Evolutionary conservation across 2,113 vertebrate genomes (phyloP).

Genomic region (Saimiri boliviensis): DNA sequence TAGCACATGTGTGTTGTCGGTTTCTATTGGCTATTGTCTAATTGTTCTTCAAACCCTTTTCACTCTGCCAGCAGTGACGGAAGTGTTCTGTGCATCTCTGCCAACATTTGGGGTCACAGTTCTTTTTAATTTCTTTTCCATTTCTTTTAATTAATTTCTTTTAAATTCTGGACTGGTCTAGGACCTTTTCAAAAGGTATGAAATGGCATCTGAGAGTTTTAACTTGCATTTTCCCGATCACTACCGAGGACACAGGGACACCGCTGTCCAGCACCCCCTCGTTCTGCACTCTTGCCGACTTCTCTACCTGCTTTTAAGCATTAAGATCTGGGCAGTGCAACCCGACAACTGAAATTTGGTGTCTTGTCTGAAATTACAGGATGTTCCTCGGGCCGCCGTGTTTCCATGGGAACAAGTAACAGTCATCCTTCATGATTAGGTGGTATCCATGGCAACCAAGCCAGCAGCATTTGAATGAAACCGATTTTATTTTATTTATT

Average conservation of each 20-base stretch:
- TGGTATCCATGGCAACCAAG: slow-evolving; percentile 86
- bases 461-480: slow-evolving; percentile 84
- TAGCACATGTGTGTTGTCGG: accelerated
- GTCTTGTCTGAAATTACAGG: slow-evolving; percentile 86
- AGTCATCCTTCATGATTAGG: slow-evolving; percentile 87
- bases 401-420: slow-evolving; percentile 87
- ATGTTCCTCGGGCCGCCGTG: slow-evolving; percentile 83
- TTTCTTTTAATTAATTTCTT: background rate
- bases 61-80: background rate
- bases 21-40: background rate
- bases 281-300: background rate
- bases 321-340: slow-evolving; percentile 75
- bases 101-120: background rate
- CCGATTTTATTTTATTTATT: slow-evolving; percentile 79
- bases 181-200: background rate
- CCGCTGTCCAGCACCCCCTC: background rate
- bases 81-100: background rate
- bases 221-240: background rate
- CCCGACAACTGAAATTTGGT: slow-evolving; percentile 82
- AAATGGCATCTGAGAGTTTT: background rate
- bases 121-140: background rate
- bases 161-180: background rate
- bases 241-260: background rate
- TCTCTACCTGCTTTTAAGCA: slow-evolving; percentile 74
- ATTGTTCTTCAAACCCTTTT: background rate